phyloP scores from a whole-genome alignment of 2,113 vertebrate genomes.

The Ptilorrhoa leucosticta region DNA sequence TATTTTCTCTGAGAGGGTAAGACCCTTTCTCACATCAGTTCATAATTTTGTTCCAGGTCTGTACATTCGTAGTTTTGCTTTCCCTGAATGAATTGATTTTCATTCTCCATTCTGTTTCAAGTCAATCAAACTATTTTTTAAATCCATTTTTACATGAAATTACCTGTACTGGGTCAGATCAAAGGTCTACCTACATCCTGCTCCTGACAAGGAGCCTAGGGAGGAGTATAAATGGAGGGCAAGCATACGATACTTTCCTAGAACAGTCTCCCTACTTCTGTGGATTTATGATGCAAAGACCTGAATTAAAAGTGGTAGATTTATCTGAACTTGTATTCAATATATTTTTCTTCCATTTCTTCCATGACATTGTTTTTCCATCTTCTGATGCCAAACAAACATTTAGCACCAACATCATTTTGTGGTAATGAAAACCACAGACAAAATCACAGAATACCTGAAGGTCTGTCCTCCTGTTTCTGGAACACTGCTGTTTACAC shows the following conservation, averaged over 20 bases:
- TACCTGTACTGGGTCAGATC: background rate
- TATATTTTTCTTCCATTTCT: background rate
- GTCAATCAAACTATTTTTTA: background rate
- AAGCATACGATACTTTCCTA: background rate
- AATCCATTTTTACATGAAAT: background rate
- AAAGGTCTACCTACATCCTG: background rate
- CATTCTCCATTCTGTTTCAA: background rate
- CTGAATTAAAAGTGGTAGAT: background rate
- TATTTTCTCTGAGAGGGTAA: background rate
- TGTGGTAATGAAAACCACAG: background rate
- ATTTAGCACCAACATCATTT: background rate
- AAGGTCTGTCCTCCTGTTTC: background rate
- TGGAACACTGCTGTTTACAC: background rate
- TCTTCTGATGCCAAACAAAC: background rate
- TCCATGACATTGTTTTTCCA: background rate
- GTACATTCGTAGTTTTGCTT: background rate
- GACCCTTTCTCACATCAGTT: background rate
- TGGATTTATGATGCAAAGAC: background rate
- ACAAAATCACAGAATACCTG: background rate
- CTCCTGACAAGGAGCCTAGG: background rate
- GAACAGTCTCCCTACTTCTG: background rate
- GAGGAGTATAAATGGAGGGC: background rate
- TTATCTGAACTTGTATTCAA: background rate
- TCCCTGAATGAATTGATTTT: background rate
- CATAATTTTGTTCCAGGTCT: background rate